Conservation (phyloP, 2,888 invertebrate genomes). For the Sympetrum striolatum region DNA sequence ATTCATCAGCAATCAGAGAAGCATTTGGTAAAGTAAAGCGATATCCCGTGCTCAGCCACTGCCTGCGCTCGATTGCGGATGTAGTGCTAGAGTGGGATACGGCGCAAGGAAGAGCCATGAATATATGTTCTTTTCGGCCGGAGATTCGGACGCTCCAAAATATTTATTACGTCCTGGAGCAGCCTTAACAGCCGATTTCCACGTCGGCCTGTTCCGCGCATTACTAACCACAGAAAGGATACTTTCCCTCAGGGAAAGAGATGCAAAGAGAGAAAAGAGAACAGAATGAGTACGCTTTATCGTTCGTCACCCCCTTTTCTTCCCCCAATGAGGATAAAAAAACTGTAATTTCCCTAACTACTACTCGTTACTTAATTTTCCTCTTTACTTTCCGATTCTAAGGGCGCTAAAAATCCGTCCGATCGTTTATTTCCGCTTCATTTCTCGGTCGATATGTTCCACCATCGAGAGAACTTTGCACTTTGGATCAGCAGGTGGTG, state of each 20-base stretch:
- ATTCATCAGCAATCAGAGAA: no score
- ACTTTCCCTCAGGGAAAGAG: background rate
- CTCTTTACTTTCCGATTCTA: background rate
- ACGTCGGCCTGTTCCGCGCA: background rate
- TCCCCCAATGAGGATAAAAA: background rate
- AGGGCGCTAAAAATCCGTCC: background rate
- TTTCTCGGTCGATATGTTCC: background rate
- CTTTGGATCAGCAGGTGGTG: background rate
- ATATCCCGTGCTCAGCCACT: background rate
- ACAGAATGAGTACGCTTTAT: background rate
- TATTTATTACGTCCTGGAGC: slow-evolving; percentile 1
- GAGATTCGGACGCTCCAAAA: background rate
- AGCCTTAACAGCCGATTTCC: slow-evolving; percentile 3
- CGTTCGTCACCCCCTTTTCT: background rate
- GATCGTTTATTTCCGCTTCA: no score
- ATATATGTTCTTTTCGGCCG: background rate
- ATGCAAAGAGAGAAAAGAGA: background rate
- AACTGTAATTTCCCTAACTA: background rate
- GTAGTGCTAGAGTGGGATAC: background rate
- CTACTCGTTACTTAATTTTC: background rate
- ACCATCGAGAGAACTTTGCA: background rate
- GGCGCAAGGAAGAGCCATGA: background rate
- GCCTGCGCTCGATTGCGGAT: background rate
- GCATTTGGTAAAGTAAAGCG: slow-evolving; percentile 13
- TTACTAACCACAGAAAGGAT: background rate